These are phyloP conservation scores for Aythya baeri DNA, from an alignment of 2,113 vertebrate species.

Conservation along the genomic window DNA sequence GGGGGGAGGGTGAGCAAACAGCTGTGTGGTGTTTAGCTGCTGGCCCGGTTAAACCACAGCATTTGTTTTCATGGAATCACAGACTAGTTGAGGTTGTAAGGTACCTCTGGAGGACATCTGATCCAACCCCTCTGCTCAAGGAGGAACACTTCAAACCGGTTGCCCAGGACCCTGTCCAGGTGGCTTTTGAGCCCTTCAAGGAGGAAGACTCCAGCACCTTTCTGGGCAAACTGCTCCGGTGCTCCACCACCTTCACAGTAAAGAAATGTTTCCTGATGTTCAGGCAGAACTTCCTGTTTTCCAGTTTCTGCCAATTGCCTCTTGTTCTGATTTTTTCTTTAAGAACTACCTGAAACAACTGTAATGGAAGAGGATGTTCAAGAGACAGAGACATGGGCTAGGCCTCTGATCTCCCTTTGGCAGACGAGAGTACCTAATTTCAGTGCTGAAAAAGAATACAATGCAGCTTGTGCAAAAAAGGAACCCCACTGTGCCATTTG, in stretches of 20 bases:
- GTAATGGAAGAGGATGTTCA: conserved; percentile 81
- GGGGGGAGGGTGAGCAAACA: no score
- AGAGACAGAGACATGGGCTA: conserved; percentile 91
- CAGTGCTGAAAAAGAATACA: conserved; percentile 90
- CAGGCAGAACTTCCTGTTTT: not conserved
- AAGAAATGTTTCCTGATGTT: not conserved
- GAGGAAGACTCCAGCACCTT: not conserved
- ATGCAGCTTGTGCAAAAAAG: conserved; percentile 81
- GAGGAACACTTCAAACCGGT: not conserved
- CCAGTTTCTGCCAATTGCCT: not conserved
- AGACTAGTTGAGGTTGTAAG: not conserved
- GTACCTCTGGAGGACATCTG: not conserved
- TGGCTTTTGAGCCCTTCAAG: not conserved
- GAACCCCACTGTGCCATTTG: conserved; percentile 92
- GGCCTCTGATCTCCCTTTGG: conserved; percentile 91
- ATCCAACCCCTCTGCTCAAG: not conserved
- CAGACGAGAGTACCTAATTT: conserved; percentile 85
- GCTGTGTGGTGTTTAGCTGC: no score
- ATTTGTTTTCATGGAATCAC: not conserved
- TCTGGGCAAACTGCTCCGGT: not conserved
- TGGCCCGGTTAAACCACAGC: no score
- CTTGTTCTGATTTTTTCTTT: not conserved
- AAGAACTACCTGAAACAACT: conserved; percentile 84
- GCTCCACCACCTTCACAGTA: not conserved
- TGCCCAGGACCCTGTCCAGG: not conserved